These are phyloP conservation scores for Girardinus metallicus DNA, from an alignment of 2,797 vertebrate species.

Conservation along the genomic window DNA sequence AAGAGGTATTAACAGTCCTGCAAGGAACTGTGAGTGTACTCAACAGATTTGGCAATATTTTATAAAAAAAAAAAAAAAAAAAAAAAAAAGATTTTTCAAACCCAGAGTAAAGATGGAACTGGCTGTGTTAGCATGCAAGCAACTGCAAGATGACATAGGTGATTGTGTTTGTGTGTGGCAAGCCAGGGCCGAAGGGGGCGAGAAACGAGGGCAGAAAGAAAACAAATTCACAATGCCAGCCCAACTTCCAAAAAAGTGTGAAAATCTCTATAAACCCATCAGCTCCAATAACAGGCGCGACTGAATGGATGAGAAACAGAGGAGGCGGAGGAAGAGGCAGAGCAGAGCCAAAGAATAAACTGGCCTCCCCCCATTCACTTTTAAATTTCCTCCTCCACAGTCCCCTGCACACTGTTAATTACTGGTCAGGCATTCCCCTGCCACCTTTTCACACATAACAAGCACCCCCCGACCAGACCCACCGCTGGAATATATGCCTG, in stretches of 20 bases:
- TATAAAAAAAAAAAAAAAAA: neutral
- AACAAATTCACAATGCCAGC: slow-evolving; percentile 81
- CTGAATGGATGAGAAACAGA: slow-evolving; percentile 90
- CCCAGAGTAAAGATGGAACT: neutral
- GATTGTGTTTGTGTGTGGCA: slow-evolving; percentile 65
- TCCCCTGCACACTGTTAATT: slow-evolving; percentile 97
- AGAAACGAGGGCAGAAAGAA: slow-evolving; percentile 60
- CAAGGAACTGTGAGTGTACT: neutral
- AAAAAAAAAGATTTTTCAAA: neutral
- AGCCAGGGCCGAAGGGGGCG: slow-evolving; percentile 48
- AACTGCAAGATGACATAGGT: slow-evolving; percentile 30
- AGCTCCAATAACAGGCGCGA: slow-evolving; percentile 92
- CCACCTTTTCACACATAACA: slow-evolving; percentile 85
- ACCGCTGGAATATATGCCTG: slow-evolving; percentile 80
- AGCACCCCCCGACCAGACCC: slow-evolving; percentile 75
- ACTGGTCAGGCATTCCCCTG: slow-evolving; percentile 89
- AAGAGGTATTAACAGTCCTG: neutral
- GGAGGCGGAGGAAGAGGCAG: slow-evolving; percentile 76
- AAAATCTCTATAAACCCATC: slow-evolving; percentile 99
- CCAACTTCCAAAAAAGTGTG: slow-evolving; percentile 90
- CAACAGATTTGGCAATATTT: neutral
- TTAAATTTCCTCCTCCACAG: slow-evolving; percentile 95
- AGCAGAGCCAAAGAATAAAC: slow-evolving; percentile 87
- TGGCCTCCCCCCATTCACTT: slow-evolving; percentile 94
- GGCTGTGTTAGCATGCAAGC: slow-evolving; percentile 5